Conservation (phyloP, 1,140 invertebrate genomes). For the Vanessa tameamea region DNA sequence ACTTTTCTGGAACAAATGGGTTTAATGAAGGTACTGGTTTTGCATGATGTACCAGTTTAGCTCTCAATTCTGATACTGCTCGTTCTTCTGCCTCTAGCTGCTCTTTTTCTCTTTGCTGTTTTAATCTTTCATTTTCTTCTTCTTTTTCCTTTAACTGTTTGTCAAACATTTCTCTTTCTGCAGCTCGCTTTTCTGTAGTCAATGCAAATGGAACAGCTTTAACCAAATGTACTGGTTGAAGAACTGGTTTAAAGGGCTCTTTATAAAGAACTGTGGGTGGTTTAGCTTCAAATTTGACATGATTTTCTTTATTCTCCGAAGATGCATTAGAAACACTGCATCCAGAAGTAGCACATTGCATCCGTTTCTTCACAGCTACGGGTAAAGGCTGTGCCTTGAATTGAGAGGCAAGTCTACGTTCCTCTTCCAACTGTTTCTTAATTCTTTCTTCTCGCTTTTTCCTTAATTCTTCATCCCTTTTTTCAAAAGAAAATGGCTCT, state of each 20-base stretch:
- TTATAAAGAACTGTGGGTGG: constrained; percentile 65
- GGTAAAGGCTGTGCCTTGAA: constrained; percentile 75
- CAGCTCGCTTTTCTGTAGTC: constrained; percentile 66
- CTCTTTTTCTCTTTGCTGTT: constrained; percentile 55
- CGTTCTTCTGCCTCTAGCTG: constrained; percentile 55
- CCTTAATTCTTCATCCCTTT: constrained; percentile 66
- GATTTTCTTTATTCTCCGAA: constrained; percentile 73
- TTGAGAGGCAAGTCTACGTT: constrained; percentile 59
- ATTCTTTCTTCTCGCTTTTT: constrained; percentile 64
- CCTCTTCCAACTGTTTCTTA: constrained; percentile 63
- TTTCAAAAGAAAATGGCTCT: constrained; percentile 74
- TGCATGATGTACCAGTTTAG: constrained; percentile 68
- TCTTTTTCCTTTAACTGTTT: constrained; percentile 65
- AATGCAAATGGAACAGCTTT: constrained; percentile 64
- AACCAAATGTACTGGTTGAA: constrained; percentile 46
- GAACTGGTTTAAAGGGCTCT: constrained; percentile 70
- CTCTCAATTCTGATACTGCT: constrained; percentile 54
- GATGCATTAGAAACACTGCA: constrained; percentile 52
- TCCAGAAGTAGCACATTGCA: constrained; percentile 45
- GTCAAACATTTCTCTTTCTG: constrained; percentile 67
- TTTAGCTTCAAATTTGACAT: constrained; percentile 65
- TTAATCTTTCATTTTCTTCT: constrained; percentile 59
- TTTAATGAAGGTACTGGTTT: constrained; percentile 56
- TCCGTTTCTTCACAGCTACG: constrained; percentile 58
- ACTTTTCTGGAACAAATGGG: constrained; percentile 65